Evolutionary conservation across 35 echinoderm and acorn worm species (phyloP), one percentile per base, ranked within the genome.

Genomic region (Heliocidaris tuberculata): DNA sequence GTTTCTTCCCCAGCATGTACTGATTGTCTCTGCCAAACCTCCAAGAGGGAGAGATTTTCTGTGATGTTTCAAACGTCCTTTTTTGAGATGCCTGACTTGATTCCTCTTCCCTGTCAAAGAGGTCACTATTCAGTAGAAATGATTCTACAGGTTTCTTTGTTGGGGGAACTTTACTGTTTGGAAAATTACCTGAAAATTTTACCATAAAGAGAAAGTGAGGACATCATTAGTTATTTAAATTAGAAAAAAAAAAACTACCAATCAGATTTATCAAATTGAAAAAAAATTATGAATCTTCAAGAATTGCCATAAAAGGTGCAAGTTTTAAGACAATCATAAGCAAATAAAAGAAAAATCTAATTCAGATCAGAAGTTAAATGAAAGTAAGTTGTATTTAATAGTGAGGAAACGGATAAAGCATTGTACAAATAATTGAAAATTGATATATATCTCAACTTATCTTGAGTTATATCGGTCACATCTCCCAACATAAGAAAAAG

Each of bases 71-170:
- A 78, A 78, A 78, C 31, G 32, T 32, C 31, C 32, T 89, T 89
- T 89, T 31, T 59, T 93, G 91, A 85, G 86, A 54, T 56, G 29
- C 60, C 90, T 95, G 94, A 94, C 93, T 96, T 65, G 95, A 94
- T 85, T 65, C 94, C 31, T 97, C 95, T 87, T 98, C 97, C 30
- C 90, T 95, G 92, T 98, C 97, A 95, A 95, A 98, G 8, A 98
- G 91, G 86, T 98, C 96, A 48, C 96, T 85, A 85, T 98, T 95
- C 0, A 95, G 47, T 15, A 98, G 52, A 92, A 95, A 42, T 78
- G 85, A 47, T 48, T 88, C 59, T 13, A 24, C 65, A 27, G 65
- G 21, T 78, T 78, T 78, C 65, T 24, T 78, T 7, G 17, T 4
- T 78, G 65, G 19, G n/a, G 19, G 65, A 78, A 78, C 65, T 0